phyloP scores from a whole-genome alignment of 2,888 invertebrate genomes.

The Trissolcus brochymenae region DNA sequence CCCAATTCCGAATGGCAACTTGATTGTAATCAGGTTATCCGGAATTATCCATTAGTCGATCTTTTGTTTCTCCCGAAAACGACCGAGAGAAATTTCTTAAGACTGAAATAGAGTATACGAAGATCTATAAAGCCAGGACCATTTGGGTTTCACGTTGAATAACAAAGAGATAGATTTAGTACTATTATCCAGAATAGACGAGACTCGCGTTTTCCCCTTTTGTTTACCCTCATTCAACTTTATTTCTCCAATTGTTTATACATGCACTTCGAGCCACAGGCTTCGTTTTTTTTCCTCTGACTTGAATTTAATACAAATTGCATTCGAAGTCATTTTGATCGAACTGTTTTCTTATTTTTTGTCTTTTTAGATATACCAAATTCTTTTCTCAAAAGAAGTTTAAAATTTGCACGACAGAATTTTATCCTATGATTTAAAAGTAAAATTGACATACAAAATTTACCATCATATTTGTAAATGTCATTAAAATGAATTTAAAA shows the following conservation, averaged over 20 bases:
- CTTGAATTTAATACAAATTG: constrained; percentile 20
- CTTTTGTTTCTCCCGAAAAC: constrained; percentile 55
- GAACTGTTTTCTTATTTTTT: background rate
- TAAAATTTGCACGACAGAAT: no score
- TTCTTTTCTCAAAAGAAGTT: no score
- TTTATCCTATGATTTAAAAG: no score
- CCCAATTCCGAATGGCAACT: constrained; percentile 40
- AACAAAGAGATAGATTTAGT: constrained; percentile 53
- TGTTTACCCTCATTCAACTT: constrained; percentile 35
- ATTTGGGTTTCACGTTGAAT: constrained; percentile 46
- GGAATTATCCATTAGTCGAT: constrained; percentile 53
- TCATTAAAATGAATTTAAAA: no score
- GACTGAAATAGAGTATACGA: constrained; percentile 41
- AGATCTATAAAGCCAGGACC: constrained; percentile 45
- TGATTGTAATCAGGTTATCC: constrained; percentile 52
- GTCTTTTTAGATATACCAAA: no score
- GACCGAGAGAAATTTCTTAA: constrained; percentile 42
- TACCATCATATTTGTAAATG: no score
- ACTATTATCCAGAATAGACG: constrained; percentile 40
- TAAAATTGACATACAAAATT: no score
- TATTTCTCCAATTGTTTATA: constrained; percentile 35
- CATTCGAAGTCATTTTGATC: constrained; percentile 13
- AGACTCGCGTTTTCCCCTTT: constrained; percentile 33
- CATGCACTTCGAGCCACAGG: constrained; percentile 18
- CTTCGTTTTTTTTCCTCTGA: constrained; percentile 3